Conservation (phyloP, 30 jellyfish, hydroid and myxozoan species). For the Mastigias papua region DNA sequence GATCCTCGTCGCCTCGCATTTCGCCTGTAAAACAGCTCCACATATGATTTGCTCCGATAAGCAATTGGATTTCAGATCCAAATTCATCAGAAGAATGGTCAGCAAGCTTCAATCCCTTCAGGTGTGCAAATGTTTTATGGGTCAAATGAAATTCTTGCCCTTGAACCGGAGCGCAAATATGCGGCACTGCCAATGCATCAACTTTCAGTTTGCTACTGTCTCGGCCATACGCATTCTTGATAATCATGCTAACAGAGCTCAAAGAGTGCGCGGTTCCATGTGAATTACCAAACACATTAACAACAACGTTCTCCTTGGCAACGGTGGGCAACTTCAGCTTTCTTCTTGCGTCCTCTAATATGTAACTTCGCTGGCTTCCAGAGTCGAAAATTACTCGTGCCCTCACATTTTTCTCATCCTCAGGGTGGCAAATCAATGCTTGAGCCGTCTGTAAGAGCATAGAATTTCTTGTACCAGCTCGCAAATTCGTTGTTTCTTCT, state of each 20-base stretch:
- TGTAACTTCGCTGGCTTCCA: slow-evolving; percentile 23
- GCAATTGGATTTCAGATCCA: slow-evolving; percentile 8
- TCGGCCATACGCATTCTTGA: neutral
- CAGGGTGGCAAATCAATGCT: neutral
- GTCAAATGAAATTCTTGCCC: slow-evolving; percentile 19
- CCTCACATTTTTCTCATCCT: neutral
- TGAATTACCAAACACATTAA: slow-evolving; percentile 5
- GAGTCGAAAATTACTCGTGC: slow-evolving; percentile 8
- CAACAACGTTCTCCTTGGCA: slow-evolving; percentile 11
- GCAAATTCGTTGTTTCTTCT: neutral
- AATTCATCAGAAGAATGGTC: neutral
- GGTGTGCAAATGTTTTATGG: slow-evolving; percentile 1
- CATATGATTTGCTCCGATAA: neutral
- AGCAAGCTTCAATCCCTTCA: slow-evolving; percentile 16
- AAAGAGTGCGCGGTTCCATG: slow-evolving; percentile 4
- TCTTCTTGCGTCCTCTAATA: neutral
- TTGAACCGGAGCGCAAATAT: slow-evolving; percentile 6
- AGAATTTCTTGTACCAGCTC: neutral
- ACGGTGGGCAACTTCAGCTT: neutral
- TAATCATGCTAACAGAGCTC: slow-evolving; percentile 6
- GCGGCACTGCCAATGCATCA: slow-evolving; percentile 21
- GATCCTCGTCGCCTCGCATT: too few species aligned
- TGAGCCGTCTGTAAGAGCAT: slow-evolving; percentile 13
- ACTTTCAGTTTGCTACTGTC: neutral
- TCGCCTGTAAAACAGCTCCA: neutral